Evolutionary conservation across 2,888 invertebrate species (phyloP).

Genomic region (Pyrrhosoma nymphula): DNA sequence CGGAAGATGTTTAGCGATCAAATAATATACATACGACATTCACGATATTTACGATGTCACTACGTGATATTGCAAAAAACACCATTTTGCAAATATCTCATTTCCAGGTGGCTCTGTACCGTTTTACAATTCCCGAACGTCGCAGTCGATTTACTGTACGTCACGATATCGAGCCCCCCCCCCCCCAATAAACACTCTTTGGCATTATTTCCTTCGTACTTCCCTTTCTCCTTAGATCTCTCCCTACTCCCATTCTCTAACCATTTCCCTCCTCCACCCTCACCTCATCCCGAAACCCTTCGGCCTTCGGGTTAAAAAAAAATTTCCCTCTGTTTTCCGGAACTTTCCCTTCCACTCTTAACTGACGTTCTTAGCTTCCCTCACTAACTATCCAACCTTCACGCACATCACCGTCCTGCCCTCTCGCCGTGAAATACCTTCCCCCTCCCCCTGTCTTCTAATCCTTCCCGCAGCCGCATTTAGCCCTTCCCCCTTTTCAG

Average conservation of each 20-base stretch:
- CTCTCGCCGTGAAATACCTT: neutral
- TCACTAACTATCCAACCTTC: conserved; percentile 27
- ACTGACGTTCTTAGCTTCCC: neutral
- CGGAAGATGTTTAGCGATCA: too few relatives aligned
- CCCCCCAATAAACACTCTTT: neutral
- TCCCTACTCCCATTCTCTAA: too few relatives aligned
- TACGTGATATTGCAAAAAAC: too few relatives aligned
- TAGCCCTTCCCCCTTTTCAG: neutral
- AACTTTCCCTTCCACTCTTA: conserved; percentile 16
- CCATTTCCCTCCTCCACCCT: neutral
- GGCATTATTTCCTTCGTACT: neutral
- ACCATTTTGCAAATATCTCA: too few relatives aligned
- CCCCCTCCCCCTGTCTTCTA: neutral
- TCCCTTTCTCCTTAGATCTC: too few relatives aligned
- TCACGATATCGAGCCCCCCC: neutral
- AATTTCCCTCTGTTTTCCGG: conserved; percentile 38
- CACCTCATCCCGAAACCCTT: neutral
- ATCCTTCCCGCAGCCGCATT: neutral
- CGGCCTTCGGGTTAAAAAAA: neutral
- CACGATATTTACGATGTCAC: too few relatives aligned
- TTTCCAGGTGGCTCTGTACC: too few relatives aligned
- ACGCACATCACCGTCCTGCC: neutral
- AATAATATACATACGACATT: too few relatives aligned
- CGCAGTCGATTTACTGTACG: too few relatives aligned
- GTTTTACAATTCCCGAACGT: too few relatives aligned